These are phyloP conservation scores for Sorex fumeus DNA, from an alignment of 2,113 vertebrate species.

Conservation along the genomic window DNA sequence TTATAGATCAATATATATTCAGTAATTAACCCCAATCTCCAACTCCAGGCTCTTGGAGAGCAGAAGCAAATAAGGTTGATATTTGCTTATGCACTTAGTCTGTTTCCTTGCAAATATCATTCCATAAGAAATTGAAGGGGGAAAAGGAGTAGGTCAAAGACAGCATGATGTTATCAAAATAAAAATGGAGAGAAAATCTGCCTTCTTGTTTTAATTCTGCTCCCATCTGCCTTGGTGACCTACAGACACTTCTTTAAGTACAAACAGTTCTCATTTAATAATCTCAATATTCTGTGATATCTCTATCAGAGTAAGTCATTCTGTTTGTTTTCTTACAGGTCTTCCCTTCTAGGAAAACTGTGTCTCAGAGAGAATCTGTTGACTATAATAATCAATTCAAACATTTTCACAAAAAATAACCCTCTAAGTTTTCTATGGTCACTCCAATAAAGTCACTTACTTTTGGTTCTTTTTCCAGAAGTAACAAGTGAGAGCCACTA, in stretches of 20 bases:
- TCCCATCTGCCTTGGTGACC: not conserved
- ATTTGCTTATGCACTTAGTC: not conserved
- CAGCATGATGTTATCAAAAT: constrained; percentile 41
- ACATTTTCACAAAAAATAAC: not conserved
- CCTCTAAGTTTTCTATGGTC: not conserved
- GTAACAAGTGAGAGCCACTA: constrained; percentile 96
- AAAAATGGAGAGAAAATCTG: constrained; percentile 10
- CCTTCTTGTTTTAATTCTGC: not conserved
- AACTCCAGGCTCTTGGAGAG: constrained; percentile 3
- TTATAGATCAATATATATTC: not conserved
- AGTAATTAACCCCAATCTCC: not conserved
- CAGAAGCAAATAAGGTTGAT: constrained; percentile 25
- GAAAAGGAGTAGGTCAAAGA: not conserved
- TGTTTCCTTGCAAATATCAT: constrained; percentile 46
- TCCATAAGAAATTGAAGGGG: not conserved
- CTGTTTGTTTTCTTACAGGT: not conserved
- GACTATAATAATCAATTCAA: not conserved
- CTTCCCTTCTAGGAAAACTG: constrained; percentile 26
- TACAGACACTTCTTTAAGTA: not conserved
- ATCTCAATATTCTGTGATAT: not conserved
- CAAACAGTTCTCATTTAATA: not conserved
- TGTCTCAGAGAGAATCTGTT: not conserved
- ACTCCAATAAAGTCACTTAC: constrained; percentile 87
- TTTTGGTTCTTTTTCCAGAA: constrained; percentile 99
- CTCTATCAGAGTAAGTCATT: not conserved